Conservation (phyloP, 2,113 vertebrate genomes). For the Columba livia region DNA sequence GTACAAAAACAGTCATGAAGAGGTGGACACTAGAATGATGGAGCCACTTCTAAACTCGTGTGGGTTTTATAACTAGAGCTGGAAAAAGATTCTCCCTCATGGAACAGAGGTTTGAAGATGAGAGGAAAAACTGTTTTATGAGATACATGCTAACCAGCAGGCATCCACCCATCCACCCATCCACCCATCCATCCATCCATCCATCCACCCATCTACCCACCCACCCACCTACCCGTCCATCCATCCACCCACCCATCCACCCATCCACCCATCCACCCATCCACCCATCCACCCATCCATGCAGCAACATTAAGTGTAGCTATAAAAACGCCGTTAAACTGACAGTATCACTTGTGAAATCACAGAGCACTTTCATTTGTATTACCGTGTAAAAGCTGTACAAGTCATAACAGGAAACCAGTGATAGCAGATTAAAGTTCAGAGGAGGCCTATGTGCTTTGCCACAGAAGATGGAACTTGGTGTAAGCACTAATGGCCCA, state of each 20-base stretch:
- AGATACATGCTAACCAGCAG: neutral
- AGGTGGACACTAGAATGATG: neutral
- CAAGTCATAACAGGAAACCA: slow-evolving; percentile 21
- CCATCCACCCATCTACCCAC: neutral
- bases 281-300: neutral
- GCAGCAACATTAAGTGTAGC: neutral
- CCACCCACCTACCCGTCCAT: neutral
- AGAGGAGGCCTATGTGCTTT: neutral
- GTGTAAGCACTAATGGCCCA: neutral
- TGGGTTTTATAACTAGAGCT: neutral
- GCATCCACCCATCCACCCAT: neutral
- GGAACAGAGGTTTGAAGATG: neutral
- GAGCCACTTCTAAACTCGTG: neutral
- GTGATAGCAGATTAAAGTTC: neutral
- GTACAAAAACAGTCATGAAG: neutral
- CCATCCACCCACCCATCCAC: neutral
- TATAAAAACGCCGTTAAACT: neutral
- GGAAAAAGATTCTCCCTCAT: neutral
- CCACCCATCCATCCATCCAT: neutral
- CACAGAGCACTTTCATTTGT: neutral
- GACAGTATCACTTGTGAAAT: neutral
- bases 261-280: neutral
- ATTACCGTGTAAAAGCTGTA: neutral
- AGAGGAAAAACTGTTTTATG: neutral
- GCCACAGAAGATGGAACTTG: neutral